Conservation (phyloP, 2,797 vertebrate genomes). For the Characodon lateralis region DNA sequence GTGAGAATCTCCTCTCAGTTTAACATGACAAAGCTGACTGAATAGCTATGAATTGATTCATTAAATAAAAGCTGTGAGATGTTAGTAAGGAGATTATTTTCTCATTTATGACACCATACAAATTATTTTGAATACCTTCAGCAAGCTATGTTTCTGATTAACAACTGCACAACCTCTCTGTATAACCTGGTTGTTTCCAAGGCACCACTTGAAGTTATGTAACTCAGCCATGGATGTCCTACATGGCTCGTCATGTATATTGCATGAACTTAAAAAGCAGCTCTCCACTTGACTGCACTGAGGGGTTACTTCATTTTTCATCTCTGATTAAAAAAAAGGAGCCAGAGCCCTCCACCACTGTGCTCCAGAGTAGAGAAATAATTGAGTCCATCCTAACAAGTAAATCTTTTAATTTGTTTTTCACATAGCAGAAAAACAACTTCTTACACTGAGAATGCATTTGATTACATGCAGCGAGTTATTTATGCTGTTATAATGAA, state of each 20-base stretch:
- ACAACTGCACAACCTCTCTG: constrained; percentile 27
- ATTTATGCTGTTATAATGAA: constrained; percentile 23
- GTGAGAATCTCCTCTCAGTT: constrained; percentile 15
- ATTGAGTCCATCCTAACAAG: constrained; percentile 65
- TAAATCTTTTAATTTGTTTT: constrained; percentile 78
- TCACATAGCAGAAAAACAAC: constrained; percentile 23
- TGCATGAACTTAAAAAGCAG: constrained; percentile 73
- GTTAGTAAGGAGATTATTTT: constrained; percentile 1
- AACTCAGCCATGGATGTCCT: constrained; percentile 60
- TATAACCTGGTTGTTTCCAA: constrained; percentile 57
- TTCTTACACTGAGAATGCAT: constrained; percentile 32
- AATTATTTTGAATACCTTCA: not conserved
- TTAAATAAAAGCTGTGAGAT: constrained; percentile 7
- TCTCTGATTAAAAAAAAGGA: constrained; percentile 72
- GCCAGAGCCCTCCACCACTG: constrained; percentile 63
- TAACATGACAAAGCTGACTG: constrained; percentile 12
- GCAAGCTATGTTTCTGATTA: constrained; percentile 5
- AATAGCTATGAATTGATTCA: constrained; percentile 42
- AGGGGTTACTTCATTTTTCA: constrained; percentile 67
- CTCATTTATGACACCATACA: not conserved
- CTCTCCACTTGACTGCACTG: constrained; percentile 56
- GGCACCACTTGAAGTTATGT: constrained; percentile 58
- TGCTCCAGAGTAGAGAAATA: constrained; percentile 70
- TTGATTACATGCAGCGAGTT: constrained; percentile 18
- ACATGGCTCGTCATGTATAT: constrained; percentile 75